These are phyloP conservation scores for Cephus nigrinus DNA, from an alignment of 2,888 invertebrate genomes.

Conservation along the genomic window DNA sequence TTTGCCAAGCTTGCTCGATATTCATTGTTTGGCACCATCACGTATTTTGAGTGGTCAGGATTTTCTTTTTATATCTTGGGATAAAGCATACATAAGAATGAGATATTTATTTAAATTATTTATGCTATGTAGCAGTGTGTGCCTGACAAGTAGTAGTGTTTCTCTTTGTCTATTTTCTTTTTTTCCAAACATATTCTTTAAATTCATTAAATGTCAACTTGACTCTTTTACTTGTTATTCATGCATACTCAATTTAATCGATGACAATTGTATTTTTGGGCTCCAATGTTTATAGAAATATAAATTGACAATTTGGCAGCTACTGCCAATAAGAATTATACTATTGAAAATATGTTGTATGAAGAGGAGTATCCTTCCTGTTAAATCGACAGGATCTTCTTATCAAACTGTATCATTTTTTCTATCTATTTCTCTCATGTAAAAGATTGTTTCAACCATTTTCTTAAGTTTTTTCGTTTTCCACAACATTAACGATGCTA, in stretches of 20 bases:
- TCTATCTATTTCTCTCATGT: background rate
- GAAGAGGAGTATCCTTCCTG: background rate
- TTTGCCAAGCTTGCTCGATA: slow-evolving; percentile 19
- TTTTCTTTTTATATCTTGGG: slow-evolving; percentile 18
- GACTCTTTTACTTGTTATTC: background rate
- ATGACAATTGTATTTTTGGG: slow-evolving; percentile 6
- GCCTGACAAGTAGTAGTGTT: slow-evolving; percentile 16
- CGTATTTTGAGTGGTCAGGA: slow-evolving; percentile 18
- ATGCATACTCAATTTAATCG: background rate
- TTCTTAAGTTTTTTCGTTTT: slow-evolving; percentile 1
- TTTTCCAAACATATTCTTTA: background rate
- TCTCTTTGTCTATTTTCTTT: slow-evolving; percentile 2
- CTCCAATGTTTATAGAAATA: slow-evolving; percentile 56
- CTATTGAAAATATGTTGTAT: background rate
- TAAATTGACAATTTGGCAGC: slow-evolving; percentile 47
- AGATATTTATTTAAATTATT: slow-evolving; percentile 26
- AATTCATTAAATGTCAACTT: background rate
- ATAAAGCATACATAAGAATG: slow-evolving; percentile 11
- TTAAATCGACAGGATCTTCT: background rate
- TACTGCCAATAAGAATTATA: slow-evolving; percentile 17
- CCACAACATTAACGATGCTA: background rate
- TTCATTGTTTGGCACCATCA: slow-evolving; percentile 11
- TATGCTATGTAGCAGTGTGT: slow-evolving; percentile 23
- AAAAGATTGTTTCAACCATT: background rate
- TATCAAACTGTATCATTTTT: background rate